These are phyloP conservation scores for Anorthoa munda DNA, from an alignment of 2,888 invertebrate genomes.

Conservation along the genomic window DNA sequence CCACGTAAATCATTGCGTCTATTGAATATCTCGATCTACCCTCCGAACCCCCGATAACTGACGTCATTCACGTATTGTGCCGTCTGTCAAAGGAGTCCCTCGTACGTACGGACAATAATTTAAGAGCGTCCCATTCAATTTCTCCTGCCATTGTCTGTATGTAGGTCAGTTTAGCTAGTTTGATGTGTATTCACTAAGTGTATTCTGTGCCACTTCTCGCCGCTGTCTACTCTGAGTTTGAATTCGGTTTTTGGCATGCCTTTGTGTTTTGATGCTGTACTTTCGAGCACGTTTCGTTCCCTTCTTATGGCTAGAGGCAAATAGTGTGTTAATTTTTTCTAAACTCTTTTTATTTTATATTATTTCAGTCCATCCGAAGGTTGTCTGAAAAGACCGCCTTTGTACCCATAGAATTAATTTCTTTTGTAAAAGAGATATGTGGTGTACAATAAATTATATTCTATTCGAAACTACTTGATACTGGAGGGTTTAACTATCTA, in stretches of 20 bases:
- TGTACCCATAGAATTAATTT: no score
- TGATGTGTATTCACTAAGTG: slow-evolving; percentile 67
- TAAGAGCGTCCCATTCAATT: slow-evolving; percentile 76
- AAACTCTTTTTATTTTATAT: no score
- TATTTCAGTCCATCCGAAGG: no score
- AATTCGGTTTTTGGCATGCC: slow-evolving; percentile 51
- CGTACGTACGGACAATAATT: slow-evolving; percentile 75
- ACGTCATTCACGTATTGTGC: slow-evolving; percentile 75
- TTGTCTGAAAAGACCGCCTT: no score
- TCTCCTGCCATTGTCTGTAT: slow-evolving; percentile 71
- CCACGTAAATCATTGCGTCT: slow-evolving; percentile 73
- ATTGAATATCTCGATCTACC: slow-evolving; percentile 72
- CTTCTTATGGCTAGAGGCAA: not conserved
- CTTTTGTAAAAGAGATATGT: no score
- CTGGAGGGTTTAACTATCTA: no score
- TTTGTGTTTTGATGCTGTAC: slow-evolving; percentile 34
- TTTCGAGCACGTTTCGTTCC: not conserved
- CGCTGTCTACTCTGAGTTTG: slow-evolving; percentile 31
- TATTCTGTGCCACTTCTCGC: slow-evolving; percentile 63
- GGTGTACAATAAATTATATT: no score
- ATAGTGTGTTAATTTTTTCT: no score
- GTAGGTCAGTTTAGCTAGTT: slow-evolving; percentile 71
- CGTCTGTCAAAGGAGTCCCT: slow-evolving; percentile 68
- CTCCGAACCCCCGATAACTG: slow-evolving; percentile 72
- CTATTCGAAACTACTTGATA: no score